Evolutionary conservation across 1,140 invertebrate species (phyloP).

Genomic region (Papilio machaon): DNA sequence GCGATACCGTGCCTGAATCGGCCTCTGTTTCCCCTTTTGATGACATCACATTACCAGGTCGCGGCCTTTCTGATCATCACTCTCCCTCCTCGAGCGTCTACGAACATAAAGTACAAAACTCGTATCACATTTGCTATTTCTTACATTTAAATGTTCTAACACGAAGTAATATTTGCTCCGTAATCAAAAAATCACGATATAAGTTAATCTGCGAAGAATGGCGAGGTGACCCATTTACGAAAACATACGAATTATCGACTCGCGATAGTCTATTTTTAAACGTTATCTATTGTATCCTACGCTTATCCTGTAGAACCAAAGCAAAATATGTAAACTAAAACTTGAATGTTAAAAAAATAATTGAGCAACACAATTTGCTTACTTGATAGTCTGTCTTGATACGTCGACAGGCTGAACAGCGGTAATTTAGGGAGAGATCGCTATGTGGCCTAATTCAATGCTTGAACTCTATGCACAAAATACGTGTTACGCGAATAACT

Average conservation of each 20-base stretch:
- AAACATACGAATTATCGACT: constrained; percentile 80
- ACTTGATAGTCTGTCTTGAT: constrained; percentile 69
- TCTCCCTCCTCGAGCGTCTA: constrained; percentile 74
- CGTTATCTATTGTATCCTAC: constrained; percentile 65
- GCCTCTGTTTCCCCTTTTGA: constrained; percentile 82
- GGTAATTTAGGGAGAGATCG: constrained; percentile 83
- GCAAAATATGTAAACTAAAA: constrained; percentile 57
- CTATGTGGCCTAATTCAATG: constrained; percentile 83
- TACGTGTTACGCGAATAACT: constrained; percentile 82
- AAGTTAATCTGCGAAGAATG: constrained; percentile 69
- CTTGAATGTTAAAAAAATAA: constrained; percentile 50
- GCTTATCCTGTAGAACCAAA: constrained; percentile 52
- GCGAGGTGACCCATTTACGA: constrained; percentile 81
- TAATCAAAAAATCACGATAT: constrained; percentile 41
- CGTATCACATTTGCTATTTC: constrained; percentile 45
- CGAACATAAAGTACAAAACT: constrained; percentile 58
- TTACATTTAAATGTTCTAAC: constrained; percentile 37
- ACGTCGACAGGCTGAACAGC: constrained; percentile 82
- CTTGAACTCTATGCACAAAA: constrained; percentile 82
- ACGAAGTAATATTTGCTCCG: constrained; percentile 39
- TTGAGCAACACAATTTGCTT: constrained; percentile 50
- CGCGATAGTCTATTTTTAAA: constrained; percentile 72
- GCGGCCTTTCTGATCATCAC: constrained; percentile 75
- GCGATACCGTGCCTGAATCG: constrained; percentile 81
- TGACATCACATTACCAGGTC: constrained; percentile 81